phyloP scores from a whole-genome alignment of 2,113 vertebrate genomes.

The Daubentonia madagascariensis region DNA sequence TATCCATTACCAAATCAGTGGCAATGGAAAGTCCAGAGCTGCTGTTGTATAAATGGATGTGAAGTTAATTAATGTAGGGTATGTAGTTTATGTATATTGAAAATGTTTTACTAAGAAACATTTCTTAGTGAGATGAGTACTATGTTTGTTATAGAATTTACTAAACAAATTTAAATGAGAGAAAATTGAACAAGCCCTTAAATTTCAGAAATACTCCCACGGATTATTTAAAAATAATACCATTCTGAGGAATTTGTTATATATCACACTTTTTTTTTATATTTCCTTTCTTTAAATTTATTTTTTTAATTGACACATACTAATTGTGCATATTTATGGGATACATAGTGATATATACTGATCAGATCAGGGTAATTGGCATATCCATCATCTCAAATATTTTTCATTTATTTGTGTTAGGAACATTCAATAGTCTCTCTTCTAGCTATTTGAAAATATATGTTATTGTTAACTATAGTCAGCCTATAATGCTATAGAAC shows the following conservation, averaged over 20 bases:
- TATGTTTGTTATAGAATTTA: slow-evolving; percentile 24
- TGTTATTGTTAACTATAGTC: background rate
- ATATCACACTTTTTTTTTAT: background rate
- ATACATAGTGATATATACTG: background rate
- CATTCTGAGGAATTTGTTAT: slow-evolving; percentile 1
- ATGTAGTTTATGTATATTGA: background rate
- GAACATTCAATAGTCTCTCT: background rate
- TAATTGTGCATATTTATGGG: background rate
- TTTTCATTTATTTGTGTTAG: background rate
- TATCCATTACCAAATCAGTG: background rate
- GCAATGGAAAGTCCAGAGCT: background rate
- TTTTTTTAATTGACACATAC: background rate
- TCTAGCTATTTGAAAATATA: background rate
- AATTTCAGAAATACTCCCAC: background rate
- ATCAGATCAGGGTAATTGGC: slow-evolving; percentile 40
- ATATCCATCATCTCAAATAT: background rate
- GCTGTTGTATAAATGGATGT: background rate
- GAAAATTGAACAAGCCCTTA: slow-evolving; percentile 13
- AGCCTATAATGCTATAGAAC: background rate
- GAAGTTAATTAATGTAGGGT: background rate
- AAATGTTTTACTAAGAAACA: background rate
- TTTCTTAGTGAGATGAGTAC: background rate
- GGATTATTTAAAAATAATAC: slow-evolving; percentile 26
- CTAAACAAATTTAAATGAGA: slow-evolving; percentile 39
- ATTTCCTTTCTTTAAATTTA: background rate